A percentile compares a stretch with the other conserved stretches of the same genome.
Conservation (phyloP, 2,797 vertebrate species). For the Moxostoma hubbsi region DNA sequence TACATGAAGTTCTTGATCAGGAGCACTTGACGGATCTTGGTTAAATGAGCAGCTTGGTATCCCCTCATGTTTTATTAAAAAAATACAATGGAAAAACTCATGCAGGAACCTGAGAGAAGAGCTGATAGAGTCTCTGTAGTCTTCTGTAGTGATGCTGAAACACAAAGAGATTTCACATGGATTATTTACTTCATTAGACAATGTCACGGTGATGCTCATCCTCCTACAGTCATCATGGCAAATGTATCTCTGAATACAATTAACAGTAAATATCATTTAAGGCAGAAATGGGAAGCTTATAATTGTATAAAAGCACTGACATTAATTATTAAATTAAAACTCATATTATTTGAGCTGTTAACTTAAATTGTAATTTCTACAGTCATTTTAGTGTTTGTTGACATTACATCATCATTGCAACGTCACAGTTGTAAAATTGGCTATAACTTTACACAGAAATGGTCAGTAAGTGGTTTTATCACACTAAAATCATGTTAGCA, state of each 20-base stretch:
- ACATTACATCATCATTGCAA: no score
- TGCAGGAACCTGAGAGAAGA: slow-evolving; percentile 69
- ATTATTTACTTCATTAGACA: slow-evolving; percentile 22
- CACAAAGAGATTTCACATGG: slow-evolving; percentile 4
- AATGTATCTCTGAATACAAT: background rate
- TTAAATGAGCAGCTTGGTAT: slow-evolving; percentile 78
- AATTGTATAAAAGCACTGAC: no score
- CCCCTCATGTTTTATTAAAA: slow-evolving; percentile 87
- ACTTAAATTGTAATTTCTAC: no score
- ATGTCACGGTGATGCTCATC: slow-evolving; percentile 6
- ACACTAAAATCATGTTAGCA: no score
- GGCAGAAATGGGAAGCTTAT: no score
- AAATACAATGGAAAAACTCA: slow-evolving; percentile 80
- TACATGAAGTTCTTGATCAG: slow-evolving; percentile 44
- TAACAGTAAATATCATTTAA: no score
- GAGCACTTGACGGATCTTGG: slow-evolving; percentile 49
- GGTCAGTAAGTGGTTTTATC: no score
- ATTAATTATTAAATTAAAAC: no score
- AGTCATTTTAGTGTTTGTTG: no score
- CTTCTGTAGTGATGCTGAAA: slow-evolving; percentile 25
- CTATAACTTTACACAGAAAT: no score
- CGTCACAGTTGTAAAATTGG: no score
- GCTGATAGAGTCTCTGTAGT: slow-evolving; percentile 49
- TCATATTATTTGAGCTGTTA: no score
- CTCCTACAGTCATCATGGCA: slow-evolving; percentile 24